These are phyloP conservation scores for Catostylus mosaicus DNA, from an alignment of 30 jellyfish, hydroid and myxozoan genomes.

Conservation along the genomic window DNA sequence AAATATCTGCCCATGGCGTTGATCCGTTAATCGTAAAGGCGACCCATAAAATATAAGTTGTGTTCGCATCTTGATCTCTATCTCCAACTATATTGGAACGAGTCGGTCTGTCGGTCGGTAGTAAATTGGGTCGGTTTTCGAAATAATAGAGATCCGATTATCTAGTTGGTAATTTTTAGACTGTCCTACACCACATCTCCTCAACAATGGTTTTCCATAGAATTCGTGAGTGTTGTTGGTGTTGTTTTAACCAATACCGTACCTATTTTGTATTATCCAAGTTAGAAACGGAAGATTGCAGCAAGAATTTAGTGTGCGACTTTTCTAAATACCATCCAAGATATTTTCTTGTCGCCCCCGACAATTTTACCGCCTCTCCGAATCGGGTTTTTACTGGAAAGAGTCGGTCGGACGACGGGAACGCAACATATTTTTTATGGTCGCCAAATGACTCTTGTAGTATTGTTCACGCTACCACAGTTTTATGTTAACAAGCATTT, in stretches of 20 bases:
- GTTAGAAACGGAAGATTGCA: neutral
- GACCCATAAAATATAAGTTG: neutral
- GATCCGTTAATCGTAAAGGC: too few species aligned
- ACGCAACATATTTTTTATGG: neutral
- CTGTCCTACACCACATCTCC: neutral
- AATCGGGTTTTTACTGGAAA: neutral
- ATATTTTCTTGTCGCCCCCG: neutral
- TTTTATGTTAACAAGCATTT: too few species aligned
- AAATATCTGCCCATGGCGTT: too few species aligned
- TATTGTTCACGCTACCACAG: too few species aligned
- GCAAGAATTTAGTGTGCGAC: too few species aligned
- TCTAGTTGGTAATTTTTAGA: neutral
- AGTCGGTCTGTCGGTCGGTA: constrained; percentile 1
- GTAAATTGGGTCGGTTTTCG: neutral
- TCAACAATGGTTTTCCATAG: neutral
- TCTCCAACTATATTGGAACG: neutral
- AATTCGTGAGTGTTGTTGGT: neutral
- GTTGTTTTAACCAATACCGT: neutral
- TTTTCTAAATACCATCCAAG: too few species aligned
- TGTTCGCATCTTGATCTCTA: neutral
- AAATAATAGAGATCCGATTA: neutral
- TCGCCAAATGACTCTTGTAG: neutral
- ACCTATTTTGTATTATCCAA: too few species aligned
- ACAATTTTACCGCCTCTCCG: neutral
- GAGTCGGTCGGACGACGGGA: neutral